Base-by-base conservation (phyloP, 2,113 vertebrate species). In the Halcyon malimbica region DNA sequence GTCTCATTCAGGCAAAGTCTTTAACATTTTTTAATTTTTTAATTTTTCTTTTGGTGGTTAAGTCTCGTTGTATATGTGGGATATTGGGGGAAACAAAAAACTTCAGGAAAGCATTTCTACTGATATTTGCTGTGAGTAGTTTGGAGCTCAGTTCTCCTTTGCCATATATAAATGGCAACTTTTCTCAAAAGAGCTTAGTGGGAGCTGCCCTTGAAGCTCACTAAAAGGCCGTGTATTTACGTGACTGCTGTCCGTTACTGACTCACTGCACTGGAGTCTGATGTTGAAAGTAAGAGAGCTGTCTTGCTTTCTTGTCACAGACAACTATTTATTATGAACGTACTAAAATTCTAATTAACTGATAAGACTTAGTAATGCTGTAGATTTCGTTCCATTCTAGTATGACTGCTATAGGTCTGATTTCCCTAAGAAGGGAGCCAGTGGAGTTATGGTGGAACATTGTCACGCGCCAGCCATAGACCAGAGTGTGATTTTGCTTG, bases 281-380 rank as follows among this genome's bases (percentile, higher is more conserved):
- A 67, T 8, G 75, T 6, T 46, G 62, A 53, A 88, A 75, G 24
- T 76, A 35, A 44, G 53, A 91, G 68, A 90, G 39, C n/a, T 82
- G 56, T 54, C 51, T 67, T 90, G 44, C 83, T 88, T 92, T 90
- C 56, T 24, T 81, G 54, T 87, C 73, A 91, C 18, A 65, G 46
- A 69, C 63, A 78, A 42, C 16, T 64, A 57, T 81, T 81, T 92
- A 69, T 84, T 71, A 25, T 79, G 74, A 82, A 19, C 51, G 82
- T 88, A 78, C 67, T 90, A 85, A 73, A 83, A 86, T 90, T 79
- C 57, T 90, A 65, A 92, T 90, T 93, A 88, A 83, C 89, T 83
- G 59, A 56, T 71, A 77, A 51, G 57, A 50, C 14, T 80, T 93
- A 69, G 59, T 54, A 90, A 71, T 64, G 28, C 50, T 84, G 35